Conservation (phyloP, 2,797 vertebrate genomes). For the Hafferia zeledoni region DNA sequence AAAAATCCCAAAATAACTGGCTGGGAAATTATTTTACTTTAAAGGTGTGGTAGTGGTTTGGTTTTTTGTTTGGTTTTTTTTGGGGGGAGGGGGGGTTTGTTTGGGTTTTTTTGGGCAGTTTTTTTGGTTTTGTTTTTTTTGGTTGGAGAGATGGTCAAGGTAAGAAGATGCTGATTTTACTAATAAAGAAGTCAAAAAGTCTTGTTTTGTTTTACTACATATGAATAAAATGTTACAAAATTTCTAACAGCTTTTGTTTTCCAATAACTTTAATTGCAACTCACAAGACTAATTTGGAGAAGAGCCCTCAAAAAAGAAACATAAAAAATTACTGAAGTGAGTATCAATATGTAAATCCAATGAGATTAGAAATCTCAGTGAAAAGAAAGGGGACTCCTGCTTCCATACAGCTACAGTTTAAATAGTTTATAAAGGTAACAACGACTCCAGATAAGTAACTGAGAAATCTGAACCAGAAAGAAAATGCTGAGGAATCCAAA, state of each 20-base stretch:
- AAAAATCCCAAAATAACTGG: background rate
- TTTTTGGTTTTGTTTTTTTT: background rate
- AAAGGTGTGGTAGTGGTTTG: background rate
- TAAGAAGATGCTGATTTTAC: background rate
- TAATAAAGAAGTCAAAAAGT: background rate
- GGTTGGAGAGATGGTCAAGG: background rate
- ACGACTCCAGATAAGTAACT: background rate
- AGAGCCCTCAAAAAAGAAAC: background rate
- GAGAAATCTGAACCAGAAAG: background rate
- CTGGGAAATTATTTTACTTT: background rate
- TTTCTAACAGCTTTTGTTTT: background rate
- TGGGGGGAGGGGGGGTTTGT: no score
- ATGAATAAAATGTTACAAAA: background rate
- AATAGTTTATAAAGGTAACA: background rate
- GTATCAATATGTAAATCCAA: background rate
- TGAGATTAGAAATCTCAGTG: background rate
- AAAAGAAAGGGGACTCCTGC: background rate
- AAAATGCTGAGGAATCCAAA: background rate
- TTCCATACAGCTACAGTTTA: background rate
- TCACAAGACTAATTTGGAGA: background rate
- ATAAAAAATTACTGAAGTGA: background rate
- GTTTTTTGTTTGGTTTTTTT: no score
- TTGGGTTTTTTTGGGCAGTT: no score
- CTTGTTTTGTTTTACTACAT: background rate
- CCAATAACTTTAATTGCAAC: background rate